Evolutionary conservation across 2,797 vertebrate genomes (phyloP), one percentile per base, ranked within the genome.

Genomic region (Enteromius thamalakanensis): DNA sequence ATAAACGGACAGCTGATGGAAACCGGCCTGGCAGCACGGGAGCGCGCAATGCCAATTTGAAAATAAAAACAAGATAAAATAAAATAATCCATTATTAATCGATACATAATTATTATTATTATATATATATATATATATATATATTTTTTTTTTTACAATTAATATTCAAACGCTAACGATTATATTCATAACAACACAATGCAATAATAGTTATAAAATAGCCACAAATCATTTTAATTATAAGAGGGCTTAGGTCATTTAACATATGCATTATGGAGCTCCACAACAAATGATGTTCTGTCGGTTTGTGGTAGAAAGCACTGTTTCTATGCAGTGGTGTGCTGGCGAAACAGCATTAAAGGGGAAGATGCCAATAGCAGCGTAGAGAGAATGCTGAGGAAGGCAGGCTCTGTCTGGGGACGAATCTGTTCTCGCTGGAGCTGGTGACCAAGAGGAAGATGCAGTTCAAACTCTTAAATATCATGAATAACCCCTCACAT

Each of bases 31-130:
- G 69, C 32, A 4, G 79, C 49, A 70, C 70, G 81, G 85, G 80
- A 80, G 69, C 82, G 76, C 82, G 84, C 83, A 55, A 49, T n/a
- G 34, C 53, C 17, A 49, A 49, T 82, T 82, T 84, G 6, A 55
- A 26, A 29, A 8, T 15, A 5, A 51, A 42, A 64, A 6, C 9
- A 8, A 34, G 3, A 64, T 14, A 29, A 26, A 32, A 42, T 3
- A 3, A 77, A 10, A 37, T 7, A n/a, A n/a, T 53, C 12, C 17
- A 51, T 53, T n/a, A 74, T 53, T 51, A 51, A 53, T 21, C 6
- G 1, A 51, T 21, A 12, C 1, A 21, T 74, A 7, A 74, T 51
- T 51, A 17, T 14, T 6, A 6, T 37, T 6, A 37, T 37, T 34
- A n/a, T n/a, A n/a, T n/a, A n/a, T n/a, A n/a, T n/a, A n/a, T n/a